These are phyloP conservation scores for Phylloscopus whistleri DNA, from an alignment of 2,113 vertebrate species.

Conservation along the genomic window DNA sequence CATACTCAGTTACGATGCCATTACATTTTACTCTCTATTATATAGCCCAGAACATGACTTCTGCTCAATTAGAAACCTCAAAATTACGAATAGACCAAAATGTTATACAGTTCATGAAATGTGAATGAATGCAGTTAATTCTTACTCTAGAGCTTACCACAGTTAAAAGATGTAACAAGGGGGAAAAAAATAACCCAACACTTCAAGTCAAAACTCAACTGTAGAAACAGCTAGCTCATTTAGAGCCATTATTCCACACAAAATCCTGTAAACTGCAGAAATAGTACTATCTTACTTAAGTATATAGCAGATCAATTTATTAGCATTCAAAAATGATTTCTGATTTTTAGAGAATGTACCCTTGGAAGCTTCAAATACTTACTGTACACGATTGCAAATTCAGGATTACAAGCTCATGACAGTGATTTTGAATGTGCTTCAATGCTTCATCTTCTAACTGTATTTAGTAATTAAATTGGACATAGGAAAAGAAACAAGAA, in stretches of 20 bases:
- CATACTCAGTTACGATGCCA: neutral
- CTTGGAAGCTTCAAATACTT: slow-evolving; percentile 51
- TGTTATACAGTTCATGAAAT: neutral
- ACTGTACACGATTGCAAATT: slow-evolving; percentile 91
- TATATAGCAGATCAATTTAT: neutral
- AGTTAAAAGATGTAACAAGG: neutral
- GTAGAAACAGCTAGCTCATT: neutral
- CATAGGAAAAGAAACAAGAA: slow-evolving; percentile 27
- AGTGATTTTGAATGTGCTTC: slow-evolving; percentile 89
- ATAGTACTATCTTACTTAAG: neutral
- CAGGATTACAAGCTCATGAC: slow-evolving; percentile 87
- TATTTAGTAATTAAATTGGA: neutral
- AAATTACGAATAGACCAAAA: neutral
- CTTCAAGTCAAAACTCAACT: neutral
- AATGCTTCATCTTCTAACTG: slow-evolving; percentile 90
- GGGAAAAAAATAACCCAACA: neutral
- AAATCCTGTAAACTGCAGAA: neutral
- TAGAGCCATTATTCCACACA: neutral
- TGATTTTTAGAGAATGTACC: neutral
- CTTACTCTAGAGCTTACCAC: neutral
- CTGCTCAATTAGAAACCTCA: neutral
- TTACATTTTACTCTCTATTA: neutral
- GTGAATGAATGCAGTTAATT: neutral
- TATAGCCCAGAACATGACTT: neutral
- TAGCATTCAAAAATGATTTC: neutral